Evolutionary conservation across 92 coral and sea anemone genomes (phyloP), one percentile per base, ranked within the genome.

Genomic region (Chrysogorgia sp.): DNA sequence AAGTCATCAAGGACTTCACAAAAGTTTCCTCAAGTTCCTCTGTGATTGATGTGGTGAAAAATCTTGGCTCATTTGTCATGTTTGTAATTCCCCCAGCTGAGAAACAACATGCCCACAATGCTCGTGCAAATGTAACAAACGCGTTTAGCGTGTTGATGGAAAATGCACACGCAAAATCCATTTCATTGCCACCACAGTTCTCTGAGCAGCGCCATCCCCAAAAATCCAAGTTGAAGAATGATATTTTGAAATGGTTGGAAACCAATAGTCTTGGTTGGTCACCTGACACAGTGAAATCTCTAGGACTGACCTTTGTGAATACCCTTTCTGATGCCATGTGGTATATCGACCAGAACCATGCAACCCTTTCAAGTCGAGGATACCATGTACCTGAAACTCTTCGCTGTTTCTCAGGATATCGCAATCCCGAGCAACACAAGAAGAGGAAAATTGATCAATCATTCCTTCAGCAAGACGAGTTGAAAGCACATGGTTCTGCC

Each of bases 321-420:
- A 82, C 86, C 7, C 32, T 82, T 47, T 50, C 75, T 23, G 86
- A 74, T 63, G 66, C 86, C 37, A 21, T 82, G 63, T 82, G 76
- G 86, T 82, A 82, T 40, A 82, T 82, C 2, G 86, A 82, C 43
- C 67, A 50, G 47, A 82, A 74, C 41, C 76, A 82, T 63, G 86
- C 43, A 34, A 72, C 67, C 6, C 65, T 82, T 43, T 32, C 34
- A 20, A 82, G 28, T 17, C 65, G 67, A 63, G 81, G 59, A 10
- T 40, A 34, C 61, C 40, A 40, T 47, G 55, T 72, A 47, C 86
- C 81, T n/a, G 66, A 30, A 1, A n/a, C 7, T 50, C 22, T 80
- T 25, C 65, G 29, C 2, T 34, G 49, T 40, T 80, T 80, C 67
- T 66, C 58, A 0, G 67, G 67, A 8, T 80, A 52, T 33, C 66